Conservation (phyloP, 2,113 vertebrate genomes). For the Rhombomys opimus region DNA sequence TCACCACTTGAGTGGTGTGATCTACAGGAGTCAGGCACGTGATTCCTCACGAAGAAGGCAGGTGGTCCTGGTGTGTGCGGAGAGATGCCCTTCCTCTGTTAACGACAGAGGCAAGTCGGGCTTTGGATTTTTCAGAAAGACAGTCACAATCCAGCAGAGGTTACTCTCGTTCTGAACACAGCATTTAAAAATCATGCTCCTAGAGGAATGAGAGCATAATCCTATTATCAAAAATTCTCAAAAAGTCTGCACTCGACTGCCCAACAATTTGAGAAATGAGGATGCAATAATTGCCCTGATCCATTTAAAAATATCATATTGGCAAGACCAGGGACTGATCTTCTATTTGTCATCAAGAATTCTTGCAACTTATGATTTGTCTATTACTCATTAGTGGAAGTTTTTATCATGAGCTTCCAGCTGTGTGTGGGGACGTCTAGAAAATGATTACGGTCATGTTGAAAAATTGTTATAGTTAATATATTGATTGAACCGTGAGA, state of each 20-base stretch:
- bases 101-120: slow-evolving; percentile 11
- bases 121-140: slow-evolving; percentile 90
- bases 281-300: slow-evolving; percentile 62
- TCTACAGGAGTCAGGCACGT: slow-evolving; percentile 64
- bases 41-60: slow-evolving; percentile 76
- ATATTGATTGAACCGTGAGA: slow-evolving; percentile 27
- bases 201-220: slow-evolving; percentile 82
- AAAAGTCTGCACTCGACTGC: slow-evolving; percentile 82
- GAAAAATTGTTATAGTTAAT: neutral
- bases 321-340: slow-evolving; percentile 42
- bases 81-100: neutral
- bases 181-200: slow-evolving; percentile 82
- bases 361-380: slow-evolving; percentile 19
- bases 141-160: slow-evolving; percentile 83
- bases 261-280: slow-evolving; percentile 81
- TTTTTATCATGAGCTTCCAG: neutral
- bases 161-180: slow-evolving; percentile 85
- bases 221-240: slow-evolving; percentile 83
- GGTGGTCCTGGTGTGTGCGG: slow-evolving; percentile 10
- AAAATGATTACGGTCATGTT: slow-evolving; percentile 18
- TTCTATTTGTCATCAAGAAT: slow-evolving; percentile 61
- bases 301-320: slow-evolving; percentile 64
- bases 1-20: slow-evolving; percentile 75
- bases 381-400: slow-evolving; percentile 17
- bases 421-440: neutral